Base-by-base conservation (phyloP, 2,797 vertebrate genomes). In the Etheostoma perlongum region DNA sequence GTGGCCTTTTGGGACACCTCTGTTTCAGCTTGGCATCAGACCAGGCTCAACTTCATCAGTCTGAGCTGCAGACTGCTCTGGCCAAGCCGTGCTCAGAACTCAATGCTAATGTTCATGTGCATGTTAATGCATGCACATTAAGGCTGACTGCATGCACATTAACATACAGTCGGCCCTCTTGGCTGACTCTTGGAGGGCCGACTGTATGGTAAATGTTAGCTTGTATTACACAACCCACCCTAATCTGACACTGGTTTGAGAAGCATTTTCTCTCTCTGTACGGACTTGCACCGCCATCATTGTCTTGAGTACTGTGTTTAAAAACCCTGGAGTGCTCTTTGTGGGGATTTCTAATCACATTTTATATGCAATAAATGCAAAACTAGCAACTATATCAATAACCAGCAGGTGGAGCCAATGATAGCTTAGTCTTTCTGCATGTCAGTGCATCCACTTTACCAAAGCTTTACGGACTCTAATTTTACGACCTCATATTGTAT, bases 241-340 rank as follows among this genome's bases (percentile, higher is more conserved):
- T 18, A 81, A 89, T 83, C 82, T 82, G 84, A 85, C 72, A 73
- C 82, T 69, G 74, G 76, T 83, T 82, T 85, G 81, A 85, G 86
- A 88, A 91, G 93, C 89, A 90, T 88, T 91, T 91, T 89, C 87
- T 90, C 59, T 90, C 77, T 14, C 52, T 78, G 70, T 85, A 78
- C 72, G 60, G 74, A 88, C 84, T 82, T 87, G 80, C 90, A 88
- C 81, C 71, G 25, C 84, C 83, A 62, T 64, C 79, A 76, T 73
- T 65, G 88, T 92, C 85, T 81, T 79, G 55, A 90, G 87, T 84
- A 74, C 80, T 79, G 80, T 89, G 84, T 92, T 89, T 80, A 61
- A 79, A 73, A 85, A 86, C 58, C 76, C 70, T 76, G 82, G 87
- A 62, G 81, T 75, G 86, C 85, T 82, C 61, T 85, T 33, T 81